Evolutionary conservation across 2,797 vertebrate genomes (phyloP).

Genomic region (Sebastes kiyomatsui): DNA sequence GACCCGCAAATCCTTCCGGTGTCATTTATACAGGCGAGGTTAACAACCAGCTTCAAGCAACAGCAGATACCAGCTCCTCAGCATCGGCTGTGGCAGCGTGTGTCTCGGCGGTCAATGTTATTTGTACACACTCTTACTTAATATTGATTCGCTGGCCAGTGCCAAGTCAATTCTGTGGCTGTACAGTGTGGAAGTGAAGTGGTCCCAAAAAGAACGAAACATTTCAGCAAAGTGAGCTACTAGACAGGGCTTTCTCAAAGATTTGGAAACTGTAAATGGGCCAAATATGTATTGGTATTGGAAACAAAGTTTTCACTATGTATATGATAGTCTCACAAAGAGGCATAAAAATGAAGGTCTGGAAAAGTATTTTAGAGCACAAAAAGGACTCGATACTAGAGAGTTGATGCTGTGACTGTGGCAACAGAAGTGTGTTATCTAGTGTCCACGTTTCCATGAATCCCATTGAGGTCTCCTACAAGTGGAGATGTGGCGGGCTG

Average conservation of each 20-base stretch:
- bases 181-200: constrained; percentile 42
- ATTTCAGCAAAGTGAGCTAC: constrained; percentile 1
- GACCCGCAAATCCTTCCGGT: constrained; percentile 53
- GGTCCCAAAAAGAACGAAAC: constrained; percentile 3
- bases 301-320: neutral
- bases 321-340: neutral
- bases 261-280: neutral
- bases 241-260: neutral
- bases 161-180: constrained; percentile 60
- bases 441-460: neutral
- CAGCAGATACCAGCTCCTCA: constrained; percentile 22
- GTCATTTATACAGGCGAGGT: constrained; percentile 43
- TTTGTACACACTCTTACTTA: constrained; percentile 62
- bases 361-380: neutral
- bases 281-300: neutral
- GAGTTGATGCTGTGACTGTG: neutral
- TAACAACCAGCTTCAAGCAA: constrained; percentile 37
- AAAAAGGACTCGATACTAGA: neutral
- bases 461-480: neutral
- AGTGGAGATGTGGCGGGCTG: neutral
- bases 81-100: constrained; percentile 14
- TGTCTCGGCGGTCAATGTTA: constrained; percentile 39
- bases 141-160: constrained; percentile 64
- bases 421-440: neutral
- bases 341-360: neutral